phyloP scores from a whole-genome alignment of 2,113 vertebrate species.

The Mandrillus leucophaeus region DNA sequence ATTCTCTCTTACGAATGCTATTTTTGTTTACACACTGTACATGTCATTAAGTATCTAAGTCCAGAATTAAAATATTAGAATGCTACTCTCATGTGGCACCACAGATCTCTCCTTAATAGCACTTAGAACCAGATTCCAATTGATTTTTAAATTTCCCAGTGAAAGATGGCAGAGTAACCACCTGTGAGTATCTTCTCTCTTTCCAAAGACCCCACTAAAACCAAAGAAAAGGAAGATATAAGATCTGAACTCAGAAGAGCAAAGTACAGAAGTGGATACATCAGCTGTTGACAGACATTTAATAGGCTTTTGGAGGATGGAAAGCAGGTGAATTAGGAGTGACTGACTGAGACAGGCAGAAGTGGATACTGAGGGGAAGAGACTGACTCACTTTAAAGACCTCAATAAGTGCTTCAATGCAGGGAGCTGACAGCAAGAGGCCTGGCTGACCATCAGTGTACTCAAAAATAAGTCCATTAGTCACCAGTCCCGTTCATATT shows the following conservation, averaged over 20 bases:
- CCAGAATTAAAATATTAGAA: background rate
- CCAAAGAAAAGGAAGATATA: background rate
- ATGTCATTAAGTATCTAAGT: slow-evolving; percentile 33
- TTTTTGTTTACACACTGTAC: slow-evolving; percentile 46
- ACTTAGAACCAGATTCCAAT: background rate
- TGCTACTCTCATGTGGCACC: background rate
- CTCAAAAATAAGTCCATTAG: background rate
- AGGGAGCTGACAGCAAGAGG: background rate
- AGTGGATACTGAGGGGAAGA: background rate
- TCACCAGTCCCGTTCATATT: background rate
- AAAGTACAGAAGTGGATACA: background rate
- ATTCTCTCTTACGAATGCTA: slow-evolving; percentile 57
- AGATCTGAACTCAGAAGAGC: background rate
- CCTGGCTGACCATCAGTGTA: no score
- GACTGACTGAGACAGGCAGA: background rate
- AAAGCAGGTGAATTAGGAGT: background rate
- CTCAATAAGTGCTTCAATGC: background rate
- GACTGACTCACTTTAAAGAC: background rate
- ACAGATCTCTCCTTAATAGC: background rate
- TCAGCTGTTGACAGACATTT: background rate
- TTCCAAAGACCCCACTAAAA: background rate
- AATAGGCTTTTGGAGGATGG: background rate
- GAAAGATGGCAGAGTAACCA: background rate
- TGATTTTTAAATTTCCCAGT: background rate
- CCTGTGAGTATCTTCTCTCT: background rate